Evolutionary conservation across 2,797 vertebrate genomes (phyloP).

Genomic region (Hozukius guyotensis): DNA sequence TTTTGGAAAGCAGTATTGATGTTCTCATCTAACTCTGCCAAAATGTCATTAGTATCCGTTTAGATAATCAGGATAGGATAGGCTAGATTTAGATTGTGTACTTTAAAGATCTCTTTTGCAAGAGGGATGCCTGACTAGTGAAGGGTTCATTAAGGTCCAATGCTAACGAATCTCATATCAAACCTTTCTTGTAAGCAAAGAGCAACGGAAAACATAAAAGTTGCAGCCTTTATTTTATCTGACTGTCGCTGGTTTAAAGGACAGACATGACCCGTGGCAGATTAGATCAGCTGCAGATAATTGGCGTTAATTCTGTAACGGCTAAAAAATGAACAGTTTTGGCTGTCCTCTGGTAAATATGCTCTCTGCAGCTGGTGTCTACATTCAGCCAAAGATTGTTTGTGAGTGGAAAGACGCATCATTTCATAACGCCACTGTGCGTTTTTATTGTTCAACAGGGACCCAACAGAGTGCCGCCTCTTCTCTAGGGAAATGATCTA

Average conservation of each 20-base stretch:
- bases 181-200: not conserved
- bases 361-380: not conserved
- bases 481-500: not conserved
- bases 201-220: not conserved
- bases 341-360: not conserved
- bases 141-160: not conserved
- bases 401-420: not conserved
- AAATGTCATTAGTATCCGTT: not conserved
- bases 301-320: not conserved
- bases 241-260: not conserved
- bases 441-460: not conserved
- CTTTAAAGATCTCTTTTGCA: not conserved
- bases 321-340: not conserved
- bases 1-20: slow-evolving; percentile 13
- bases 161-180: not conserved
- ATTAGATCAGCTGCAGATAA: not conserved
- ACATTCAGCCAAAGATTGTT: not conserved
- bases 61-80: not conserved
- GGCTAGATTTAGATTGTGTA: not conserved
- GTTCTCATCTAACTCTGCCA: not conserved
- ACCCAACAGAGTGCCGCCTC: not conserved
- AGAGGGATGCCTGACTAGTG: not conserved
- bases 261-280: not conserved
- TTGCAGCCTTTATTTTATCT: not conserved
- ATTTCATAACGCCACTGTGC: not conserved